Base-by-base conservation (phyloP, 2,797 vertebrate species). In the Corythornis leucogaster region DNA sequence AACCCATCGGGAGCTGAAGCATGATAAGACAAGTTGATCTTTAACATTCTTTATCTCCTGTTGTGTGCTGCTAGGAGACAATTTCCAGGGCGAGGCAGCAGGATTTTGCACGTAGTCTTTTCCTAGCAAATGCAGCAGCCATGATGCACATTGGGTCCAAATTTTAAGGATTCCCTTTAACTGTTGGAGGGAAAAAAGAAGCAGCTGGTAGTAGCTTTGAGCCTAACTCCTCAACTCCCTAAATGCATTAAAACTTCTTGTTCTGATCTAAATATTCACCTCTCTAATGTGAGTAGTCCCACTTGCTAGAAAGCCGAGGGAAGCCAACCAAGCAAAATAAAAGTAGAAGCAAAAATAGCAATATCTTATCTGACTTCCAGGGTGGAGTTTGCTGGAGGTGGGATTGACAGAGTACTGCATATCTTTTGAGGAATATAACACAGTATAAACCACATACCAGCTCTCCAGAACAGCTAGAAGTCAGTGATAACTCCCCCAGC, bases 1-100 rank as follows among this genome's bases (percentile, higher is more conserved):
- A 82, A 88, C 66, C 69, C 48, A 58, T 67, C 75, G 71, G 75
- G 35, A 54, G 81, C 69, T 89, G 46, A 71, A 93, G 78, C 94
- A 73, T 94, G 96, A 91, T 81, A 88, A 91, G 91, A 91, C 95
- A 96, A 95, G 93, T 86, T 85, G 62, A 33, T 75, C 87, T 94
- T 92, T 85, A 87, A 11, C 53, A 35, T 91, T 92, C 84, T 82
- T 94, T 46, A 80, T 59, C 75, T 86, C 79, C 90, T 87, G 31
- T 85, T 92, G 86, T 86, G 53, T 80, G 92, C 93, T 95, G 82
- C 92, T 91, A 70, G 81, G 90, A 93, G 81, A 89, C 74, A 76
- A 83, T 66, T 93, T 85, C 15, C 61, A 94, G 84, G 81, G 89
- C 0, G 9, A 94, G 75, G 80, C 74, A 87, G 70, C 53, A 92